phyloP scores from a whole-genome alignment of 2,888 invertebrate species.

The Nomada lathburiana region DNA sequence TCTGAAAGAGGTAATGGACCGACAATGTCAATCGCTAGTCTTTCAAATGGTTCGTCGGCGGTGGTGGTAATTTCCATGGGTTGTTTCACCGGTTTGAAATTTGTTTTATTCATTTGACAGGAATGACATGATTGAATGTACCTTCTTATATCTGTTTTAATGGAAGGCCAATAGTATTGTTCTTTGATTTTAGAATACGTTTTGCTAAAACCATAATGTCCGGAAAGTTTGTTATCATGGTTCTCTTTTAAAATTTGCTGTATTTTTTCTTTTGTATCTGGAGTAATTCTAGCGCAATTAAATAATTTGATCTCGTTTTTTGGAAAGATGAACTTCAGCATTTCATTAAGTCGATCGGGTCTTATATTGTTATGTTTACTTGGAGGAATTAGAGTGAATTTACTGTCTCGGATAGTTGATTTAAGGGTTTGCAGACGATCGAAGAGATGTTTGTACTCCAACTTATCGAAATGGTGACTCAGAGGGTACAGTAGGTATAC shows the following conservation, averaged over 20 bases:
- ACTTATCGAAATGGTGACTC: constrained; percentile 9
- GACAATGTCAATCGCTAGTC: neutral
- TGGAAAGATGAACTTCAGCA: constrained; percentile 23
- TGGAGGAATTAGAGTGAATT: constrained; percentile 3
- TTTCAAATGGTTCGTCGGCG: neutral
- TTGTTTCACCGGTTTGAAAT: neutral
- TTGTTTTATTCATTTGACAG: neutral
- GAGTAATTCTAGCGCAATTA: neutral
- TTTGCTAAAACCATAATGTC: no score
- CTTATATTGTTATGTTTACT: neutral
- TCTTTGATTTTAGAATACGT: no score
- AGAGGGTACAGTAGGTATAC: neutral
- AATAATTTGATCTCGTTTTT: neutral
- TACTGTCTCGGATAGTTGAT: neutral
- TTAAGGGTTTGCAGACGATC: neutral
- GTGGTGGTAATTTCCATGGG: neutral
- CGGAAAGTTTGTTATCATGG: no score
- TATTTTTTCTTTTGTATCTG: neutral
- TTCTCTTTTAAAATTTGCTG: neutral
- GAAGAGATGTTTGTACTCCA: constrained; percentile 8
- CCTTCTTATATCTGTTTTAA: neutral
- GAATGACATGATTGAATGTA: constrained; percentile 1
- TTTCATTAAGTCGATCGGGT: neutral
- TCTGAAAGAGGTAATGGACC: neutral
- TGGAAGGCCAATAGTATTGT: neutral